Evolutionary conservation across 2,113 vertebrate genomes (phyloP), one percentile per base, ranked within the genome.

Genomic region (Sminthopsis crassicaudata): DNA sequence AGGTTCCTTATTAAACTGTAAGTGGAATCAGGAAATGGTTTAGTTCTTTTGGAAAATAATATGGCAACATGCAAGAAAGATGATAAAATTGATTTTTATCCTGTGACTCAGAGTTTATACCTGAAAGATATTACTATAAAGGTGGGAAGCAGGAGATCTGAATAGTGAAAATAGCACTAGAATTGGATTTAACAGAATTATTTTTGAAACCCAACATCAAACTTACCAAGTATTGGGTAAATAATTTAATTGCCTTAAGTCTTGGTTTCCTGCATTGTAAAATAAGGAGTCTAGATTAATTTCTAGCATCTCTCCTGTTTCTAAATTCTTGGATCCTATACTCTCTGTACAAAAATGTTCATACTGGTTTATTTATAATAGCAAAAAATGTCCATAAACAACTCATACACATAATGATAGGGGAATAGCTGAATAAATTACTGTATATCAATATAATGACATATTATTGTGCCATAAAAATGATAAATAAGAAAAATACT

Each of bases 371-470:
- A 84, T 84, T 84, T 84, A 84, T 84, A 84, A 42, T 8, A 84
- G n/a, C 36, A 84, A 84, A 84, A 84, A 23, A 42, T 23, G 2
- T 19, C 67, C 42, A 84, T 84, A 84, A 84, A 84, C 67, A 84
- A 42, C 67, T 84, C 67, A 42, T 76, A 76, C 67, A 84, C 42
- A 84, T 84, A 84, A 84, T 84, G 67, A 84, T 84, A 84, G 67
- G n/a, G 67, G 67, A 84, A 42, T 84, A 84, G n/a, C 67, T 84
- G 67, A 84, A 84, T 84, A 84, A 84, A 84, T 84, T 42, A 42
- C 67, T 84, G n/a, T 84, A 42, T 84, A 84, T 84, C 67, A 84
- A 84, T 84, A 84, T 84, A 84, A 42, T 84, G 67, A 84, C 67
- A 84, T 76, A 76, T 84, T 84, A 42, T 84, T 84, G 67, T 84